phyloP scores from a whole-genome alignment of 2,113 vertebrate genomes.

The Lanius ludovicianus region DNA sequence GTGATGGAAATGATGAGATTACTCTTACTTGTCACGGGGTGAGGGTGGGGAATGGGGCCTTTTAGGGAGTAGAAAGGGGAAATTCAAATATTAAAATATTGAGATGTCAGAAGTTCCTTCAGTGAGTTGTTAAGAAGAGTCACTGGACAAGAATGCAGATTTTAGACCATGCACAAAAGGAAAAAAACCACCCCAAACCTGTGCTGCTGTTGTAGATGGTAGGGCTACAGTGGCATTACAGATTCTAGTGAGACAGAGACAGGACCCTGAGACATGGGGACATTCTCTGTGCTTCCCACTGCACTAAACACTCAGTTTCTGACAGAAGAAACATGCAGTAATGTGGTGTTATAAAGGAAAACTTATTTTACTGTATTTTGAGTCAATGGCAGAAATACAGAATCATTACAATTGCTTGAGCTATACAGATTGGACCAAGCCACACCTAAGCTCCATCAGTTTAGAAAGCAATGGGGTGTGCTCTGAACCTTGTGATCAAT shows the following conservation, averaged over 20 bases:
- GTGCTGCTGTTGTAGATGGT: neutral
- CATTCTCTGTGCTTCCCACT: neutral
- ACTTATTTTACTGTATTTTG: neutral
- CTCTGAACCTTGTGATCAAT: neutral
- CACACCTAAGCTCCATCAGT: no score
- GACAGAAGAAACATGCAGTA: neutral
- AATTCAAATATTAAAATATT: neutral
- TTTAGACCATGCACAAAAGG: neutral
- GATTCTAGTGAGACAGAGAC: neutral
- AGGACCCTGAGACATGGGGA: neutral
- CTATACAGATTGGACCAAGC: neutral
- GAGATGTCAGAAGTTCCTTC: neutral
- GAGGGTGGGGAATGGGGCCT: neutral
- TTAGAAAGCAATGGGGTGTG: neutral
- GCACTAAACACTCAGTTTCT: neutral
- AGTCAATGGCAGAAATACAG: neutral
- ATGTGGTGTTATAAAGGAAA: neutral
- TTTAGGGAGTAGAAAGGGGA: neutral
- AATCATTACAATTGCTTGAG: neutral
- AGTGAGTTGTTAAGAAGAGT: neutral
- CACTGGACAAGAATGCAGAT: neutral
- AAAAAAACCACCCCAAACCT: neutral
- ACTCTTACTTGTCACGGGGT: neutral
- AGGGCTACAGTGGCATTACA: neutral
- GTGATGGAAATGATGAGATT: neutral